Base-by-base conservation (phyloP, 2,113 vertebrate species). In the Tragelaphus imberbis region DNA sequence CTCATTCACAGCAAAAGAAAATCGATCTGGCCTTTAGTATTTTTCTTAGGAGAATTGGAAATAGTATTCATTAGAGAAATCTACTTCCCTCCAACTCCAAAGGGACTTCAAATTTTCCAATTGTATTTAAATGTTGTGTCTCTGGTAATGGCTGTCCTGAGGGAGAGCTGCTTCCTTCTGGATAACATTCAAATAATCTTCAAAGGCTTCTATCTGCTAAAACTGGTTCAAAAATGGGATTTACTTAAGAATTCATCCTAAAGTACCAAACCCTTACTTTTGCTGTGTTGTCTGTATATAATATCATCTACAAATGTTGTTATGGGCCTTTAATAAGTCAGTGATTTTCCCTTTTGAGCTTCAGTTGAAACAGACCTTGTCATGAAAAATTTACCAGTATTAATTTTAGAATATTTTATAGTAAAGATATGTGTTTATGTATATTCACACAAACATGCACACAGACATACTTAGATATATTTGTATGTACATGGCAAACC, bases 81-180 rank as follows among this genome's bases (percentile, higher is more conserved):
- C 55, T 19, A 81, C 59, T 55, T 79, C 19, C 44, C 47, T 95
- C 47, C 92, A 95, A 3, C 13, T 59, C 81, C 28, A 28, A 96
- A 49, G 75, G 86, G 95, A 92, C 90, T 96, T 97, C 7, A 14
- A 28, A 55, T 88, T 97, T 98, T 97, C 88, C 94, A 65, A 0
- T 27, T 55, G 59, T 88, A 25, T 75, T 96, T 95, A 90, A 80
- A 80, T 93, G 84, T 47, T 87, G 14, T 30, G 30, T 63, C 11
- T 51, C 81, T 84, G 82, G 84, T 2, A 30, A 19, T 44, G 80
- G 95, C 58, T 71, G 11, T 49, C 6, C n/a, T 49, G 30, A 65
- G 47, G 61, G 77, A 93, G 36, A 68, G 17, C 36, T 47, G 27
- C 58, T 59, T 96, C 79, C 53, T 92, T 86, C 49, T 9, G 7